Conservation (phyloP, 2,113 vertebrate genomes). For the Pteronura brasiliensis region DNA sequence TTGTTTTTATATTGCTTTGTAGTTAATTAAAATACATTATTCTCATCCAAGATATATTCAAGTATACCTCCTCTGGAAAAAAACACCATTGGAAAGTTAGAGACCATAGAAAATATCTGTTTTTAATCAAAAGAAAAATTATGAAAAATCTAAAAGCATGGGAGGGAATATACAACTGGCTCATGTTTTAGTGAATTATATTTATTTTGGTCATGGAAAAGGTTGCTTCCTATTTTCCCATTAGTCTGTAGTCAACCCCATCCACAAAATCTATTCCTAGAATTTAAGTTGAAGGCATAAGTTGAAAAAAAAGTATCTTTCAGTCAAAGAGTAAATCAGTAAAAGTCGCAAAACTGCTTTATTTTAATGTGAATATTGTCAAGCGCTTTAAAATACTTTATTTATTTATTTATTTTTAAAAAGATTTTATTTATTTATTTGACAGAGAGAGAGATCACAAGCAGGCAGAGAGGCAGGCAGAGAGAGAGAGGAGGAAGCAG, state of each 20-base stretch:
- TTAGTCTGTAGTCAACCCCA: background rate
- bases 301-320: background rate
- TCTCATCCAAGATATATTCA: background rate
- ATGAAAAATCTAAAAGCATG: background rate
- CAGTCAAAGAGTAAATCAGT: background rate
- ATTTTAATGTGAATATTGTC: background rate
- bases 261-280: background rate
- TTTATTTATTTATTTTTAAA: too few relatives aligned
- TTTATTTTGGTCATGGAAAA: conserved; percentile 30
- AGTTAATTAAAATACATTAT: background rate
- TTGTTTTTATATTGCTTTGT: background rate
- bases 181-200: background rate
- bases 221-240: background rate
- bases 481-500: too few relatives aligned
- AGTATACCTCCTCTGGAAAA: background rate
- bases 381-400: background rate
- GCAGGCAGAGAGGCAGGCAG: too few relatives aligned
- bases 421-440: too few relatives aligned
- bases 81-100: background rate
- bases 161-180: background rate
- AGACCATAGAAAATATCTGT: conserved; percentile 22
- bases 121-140: conserved; percentile 16
- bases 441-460: too few relatives aligned
- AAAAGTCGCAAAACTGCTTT: background rate
- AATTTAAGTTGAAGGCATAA: background rate